Conservation (phyloP, 2,113 vertebrate species). For the Tretioscincus oriximinensis region DNA sequence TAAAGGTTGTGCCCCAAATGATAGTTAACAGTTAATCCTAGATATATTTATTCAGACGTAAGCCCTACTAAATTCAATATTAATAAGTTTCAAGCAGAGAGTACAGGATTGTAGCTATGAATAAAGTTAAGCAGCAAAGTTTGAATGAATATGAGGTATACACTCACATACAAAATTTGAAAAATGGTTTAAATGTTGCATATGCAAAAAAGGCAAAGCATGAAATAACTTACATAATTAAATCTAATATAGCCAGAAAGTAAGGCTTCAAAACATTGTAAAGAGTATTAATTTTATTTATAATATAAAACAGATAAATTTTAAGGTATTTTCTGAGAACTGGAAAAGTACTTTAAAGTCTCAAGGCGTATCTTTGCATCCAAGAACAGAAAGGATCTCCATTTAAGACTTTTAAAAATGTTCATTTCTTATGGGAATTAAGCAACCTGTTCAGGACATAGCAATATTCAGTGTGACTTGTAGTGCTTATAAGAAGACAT, state of each 20-base stretch:
- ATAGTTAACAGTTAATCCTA: neutral
- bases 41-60: neutral
- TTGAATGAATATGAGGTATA: fast-evolving
- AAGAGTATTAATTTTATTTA: slow-evolving; percentile 21
- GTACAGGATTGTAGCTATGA: neutral
- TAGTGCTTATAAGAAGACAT: slow-evolving; percentile 33
- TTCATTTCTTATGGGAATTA: neutral
- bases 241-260: slow-evolving; percentile 26
- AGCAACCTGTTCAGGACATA: slow-evolving; percentile 23
- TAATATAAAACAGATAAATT: slow-evolving; percentile 14
- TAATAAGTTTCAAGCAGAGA: neutral
- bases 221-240: slow-evolving; percentile 1
- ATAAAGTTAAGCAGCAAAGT: neutral
- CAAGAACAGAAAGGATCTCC: neutral
- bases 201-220: neutral
- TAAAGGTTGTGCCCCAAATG: neutral
- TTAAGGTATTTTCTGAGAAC: slow-evolving; percentile 22
- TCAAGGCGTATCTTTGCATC: neutral
- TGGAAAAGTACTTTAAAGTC: slow-evolving; percentile 34
- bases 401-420: neutral
- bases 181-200: slow-evolving; percentile 2
- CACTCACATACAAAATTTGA: slow-evolving; percentile 18
- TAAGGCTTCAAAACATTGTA: slow-evolving; percentile 40
- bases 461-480: slow-evolving; percentile 7
- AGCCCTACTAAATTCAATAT: neutral